Percentiles rank a stretch among this genome's conserved stretches.
Conservation (phyloP, 2,797 vertebrate species). For the Mionectes olivaceus region DNA sequence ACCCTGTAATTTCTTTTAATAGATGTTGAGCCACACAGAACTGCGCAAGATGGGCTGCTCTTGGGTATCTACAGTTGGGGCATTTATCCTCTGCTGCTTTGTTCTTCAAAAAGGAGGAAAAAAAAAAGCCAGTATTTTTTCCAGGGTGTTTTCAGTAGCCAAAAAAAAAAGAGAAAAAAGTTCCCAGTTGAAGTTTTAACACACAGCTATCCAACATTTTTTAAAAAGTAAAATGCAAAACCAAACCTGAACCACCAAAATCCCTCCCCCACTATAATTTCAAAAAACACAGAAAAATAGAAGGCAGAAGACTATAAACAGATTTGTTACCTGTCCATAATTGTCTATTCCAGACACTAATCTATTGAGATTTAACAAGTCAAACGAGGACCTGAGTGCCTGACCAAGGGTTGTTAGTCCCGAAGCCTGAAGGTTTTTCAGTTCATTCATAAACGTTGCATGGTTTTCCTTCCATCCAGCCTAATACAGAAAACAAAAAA, state of each 20-base stretch:
- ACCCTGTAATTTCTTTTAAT: background rate
- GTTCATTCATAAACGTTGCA: conserved; percentile 96
- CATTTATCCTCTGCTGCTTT: background rate
- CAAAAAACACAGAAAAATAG: background rate
- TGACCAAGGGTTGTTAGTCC: conserved; percentile 95
- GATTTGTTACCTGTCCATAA: conserved; percentile 92
- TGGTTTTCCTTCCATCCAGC: conserved; percentile 99
- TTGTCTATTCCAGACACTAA: conserved; percentile 99
- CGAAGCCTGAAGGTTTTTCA: conserved; percentile 97
- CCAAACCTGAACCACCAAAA: background rate
- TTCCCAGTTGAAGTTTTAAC: background rate
- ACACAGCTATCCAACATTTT: background rate
- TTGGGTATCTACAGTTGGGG: background rate
- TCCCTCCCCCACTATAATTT: background rate
- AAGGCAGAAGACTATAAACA: background rate
- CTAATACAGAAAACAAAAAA: conserved; percentile 72
- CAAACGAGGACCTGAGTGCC: conserved; percentile 94
- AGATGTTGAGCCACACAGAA: background rate
- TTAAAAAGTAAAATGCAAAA: background rate
- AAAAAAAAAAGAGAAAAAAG: background rate
- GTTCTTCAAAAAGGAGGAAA: background rate
- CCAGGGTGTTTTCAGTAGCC: background rate
- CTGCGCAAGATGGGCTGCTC: background rate
- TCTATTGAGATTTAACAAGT: conserved; percentile 98
- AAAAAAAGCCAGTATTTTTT: background rate